Percentiles rank a stretch among this genome's conserved stretches.
Evolutionary conservation across 1,140 invertebrate species (phyloP).

Genomic region (Oscheius sp.): DNA sequence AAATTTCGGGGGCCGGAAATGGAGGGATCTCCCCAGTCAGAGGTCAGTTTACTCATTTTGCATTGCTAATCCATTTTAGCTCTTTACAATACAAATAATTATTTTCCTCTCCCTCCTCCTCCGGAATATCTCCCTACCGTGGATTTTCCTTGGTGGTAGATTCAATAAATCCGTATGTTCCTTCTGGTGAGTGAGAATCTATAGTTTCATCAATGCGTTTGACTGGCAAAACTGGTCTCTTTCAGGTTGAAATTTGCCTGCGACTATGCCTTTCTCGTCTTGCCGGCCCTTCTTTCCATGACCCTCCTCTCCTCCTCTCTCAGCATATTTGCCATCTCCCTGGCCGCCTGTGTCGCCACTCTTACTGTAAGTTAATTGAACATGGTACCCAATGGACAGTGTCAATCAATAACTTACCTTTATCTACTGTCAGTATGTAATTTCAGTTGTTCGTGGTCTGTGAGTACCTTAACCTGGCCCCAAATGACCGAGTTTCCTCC

Average conservation of each 20-base stretch:
- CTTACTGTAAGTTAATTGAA: not conserved
- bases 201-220: too few species aligned
- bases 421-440: not conserved
- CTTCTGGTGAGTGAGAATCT: not conserved
- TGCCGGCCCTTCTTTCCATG: conserved; percentile 21
- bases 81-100: conserved; percentile 23
- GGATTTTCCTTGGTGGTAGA: conserved; percentile 32
- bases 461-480: conserved; percentile 9
- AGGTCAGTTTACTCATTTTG: too few species aligned
- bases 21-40: too few species aligned
- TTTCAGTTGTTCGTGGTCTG: conserved; percentile 18
- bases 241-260: conserved; percentile 36
- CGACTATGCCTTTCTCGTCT: conserved; percentile 27
- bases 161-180: not conserved
- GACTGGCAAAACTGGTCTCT: too few species aligned
- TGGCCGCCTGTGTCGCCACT: not conserved
- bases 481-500: not conserved
- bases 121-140: conserved; percentile 35
- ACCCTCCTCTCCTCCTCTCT: conserved; percentile 16
- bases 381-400: not conserved
- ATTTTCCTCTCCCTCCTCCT: conserved; percentile 18
- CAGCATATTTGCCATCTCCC: not conserved
- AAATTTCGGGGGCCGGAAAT: too few species aligned
- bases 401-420: too few species aligned
- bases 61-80: conserved; percentile 8